Evolutionary conservation across 2,888 invertebrate species (phyloP).

Genomic region (Brenthis ino): DNA sequence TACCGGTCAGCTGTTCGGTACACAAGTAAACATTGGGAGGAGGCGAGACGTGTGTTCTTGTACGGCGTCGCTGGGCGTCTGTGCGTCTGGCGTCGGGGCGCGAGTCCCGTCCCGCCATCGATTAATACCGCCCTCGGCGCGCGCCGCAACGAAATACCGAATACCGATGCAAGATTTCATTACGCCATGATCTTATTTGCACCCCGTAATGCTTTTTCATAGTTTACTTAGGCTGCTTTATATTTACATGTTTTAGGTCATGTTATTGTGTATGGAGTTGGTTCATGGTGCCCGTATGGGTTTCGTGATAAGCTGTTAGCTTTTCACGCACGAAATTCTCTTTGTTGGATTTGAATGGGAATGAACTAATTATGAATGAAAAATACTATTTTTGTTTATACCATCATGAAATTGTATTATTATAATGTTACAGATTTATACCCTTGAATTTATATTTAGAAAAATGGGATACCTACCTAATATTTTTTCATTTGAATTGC

Average conservation of each 20-base stretch:
- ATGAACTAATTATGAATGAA: too few relatives aligned
- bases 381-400: too few relatives aligned
- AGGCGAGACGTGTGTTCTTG: constrained; percentile 78
- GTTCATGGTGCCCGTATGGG: constrained; percentile 1
- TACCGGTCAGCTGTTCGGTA: constrained; percentile 81
- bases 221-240: constrained; percentile 68
- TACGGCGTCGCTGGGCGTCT: constrained; percentile 80
- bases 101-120: constrained; percentile 79
- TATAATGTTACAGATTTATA: too few relatives aligned
- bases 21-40: constrained; percentile 78
- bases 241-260: constrained; percentile 43
- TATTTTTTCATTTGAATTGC: too few relatives aligned
- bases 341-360: constrained; percentile 3
- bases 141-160: constrained; percentile 54
- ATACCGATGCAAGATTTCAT: constrained; percentile 80
- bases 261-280: background rate
- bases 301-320: constrained; percentile 45
- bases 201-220: constrained; percentile 80
- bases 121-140: constrained; percentile 64
- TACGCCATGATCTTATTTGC: constrained; percentile 81
- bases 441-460: too few relatives aligned
- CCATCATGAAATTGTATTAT: too few relatives aligned
- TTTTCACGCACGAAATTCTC: constrained; percentile 4
- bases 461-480: too few relatives aligned
- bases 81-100: constrained; percentile 81